Evolutionary conservation across 2,113 vertebrate species (phyloP).

Genomic region (Pardalotus punctatus): DNA sequence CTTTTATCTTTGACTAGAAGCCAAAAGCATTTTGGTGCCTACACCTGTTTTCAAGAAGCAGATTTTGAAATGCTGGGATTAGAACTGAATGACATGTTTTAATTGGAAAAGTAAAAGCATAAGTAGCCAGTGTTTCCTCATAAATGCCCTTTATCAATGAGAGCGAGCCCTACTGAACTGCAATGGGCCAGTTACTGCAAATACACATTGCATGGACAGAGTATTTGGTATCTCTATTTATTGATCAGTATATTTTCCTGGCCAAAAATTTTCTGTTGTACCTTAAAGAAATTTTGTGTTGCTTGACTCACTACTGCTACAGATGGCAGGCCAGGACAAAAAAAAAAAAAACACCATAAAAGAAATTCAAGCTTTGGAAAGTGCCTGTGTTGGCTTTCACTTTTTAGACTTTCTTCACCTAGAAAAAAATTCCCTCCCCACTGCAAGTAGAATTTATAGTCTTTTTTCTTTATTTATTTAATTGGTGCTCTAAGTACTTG

Average conservation of each 20-base stretch:
- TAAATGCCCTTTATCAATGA: neutral
- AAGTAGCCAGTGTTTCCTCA: neutral
- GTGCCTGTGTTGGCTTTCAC: neutral
- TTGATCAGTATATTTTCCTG: neutral
- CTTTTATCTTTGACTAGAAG: neutral
- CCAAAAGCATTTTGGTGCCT: neutral
- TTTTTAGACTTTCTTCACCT: neutral
- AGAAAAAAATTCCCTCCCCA: neutral
- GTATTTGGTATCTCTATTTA: neutral
- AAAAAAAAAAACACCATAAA: rapidly evolving
- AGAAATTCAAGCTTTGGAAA: neutral
- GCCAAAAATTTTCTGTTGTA: neutral
- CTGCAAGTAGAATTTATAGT: neutral
- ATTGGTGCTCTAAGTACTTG: neutral
- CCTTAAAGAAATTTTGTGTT: neutral
- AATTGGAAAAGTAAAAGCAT: neutral
- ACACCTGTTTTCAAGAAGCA: neutral
- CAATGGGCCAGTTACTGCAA: neutral
- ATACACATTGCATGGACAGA: neutral
- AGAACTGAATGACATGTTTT: neutral
- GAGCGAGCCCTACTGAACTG: neutral
- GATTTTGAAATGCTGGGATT: neutral
- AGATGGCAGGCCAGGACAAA: neutral
- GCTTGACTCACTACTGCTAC: neutral
- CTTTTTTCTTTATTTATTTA: neutral